Base-by-base conservation (phyloP, 1,140 invertebrate genomes). In the Pseudomyrmex sp. region DNA sequence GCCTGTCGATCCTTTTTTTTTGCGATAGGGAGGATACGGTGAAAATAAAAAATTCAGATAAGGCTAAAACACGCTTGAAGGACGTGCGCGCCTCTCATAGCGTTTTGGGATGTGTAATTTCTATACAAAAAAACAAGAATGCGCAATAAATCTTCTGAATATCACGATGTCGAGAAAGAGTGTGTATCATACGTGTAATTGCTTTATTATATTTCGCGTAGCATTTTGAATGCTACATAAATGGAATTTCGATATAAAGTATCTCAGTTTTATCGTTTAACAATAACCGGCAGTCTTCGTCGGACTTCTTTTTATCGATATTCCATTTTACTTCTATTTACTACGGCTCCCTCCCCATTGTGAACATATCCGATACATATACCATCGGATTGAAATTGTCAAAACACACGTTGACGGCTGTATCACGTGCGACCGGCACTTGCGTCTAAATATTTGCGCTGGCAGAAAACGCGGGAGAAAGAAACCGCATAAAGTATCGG, bases 251-350 rank as follows among this genome's bases (percentile, higher is more conserved):
- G 86, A 85, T 88, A 82, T 80, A 75, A 85, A 85, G 62, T 70
- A 35, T 85, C 72, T 63, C 72, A 83, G 83, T 85, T 88, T 85
- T 85, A 82, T 88, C 87, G 87, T 88, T 88, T 83, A 88, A 88
- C 86, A 85, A 88, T 88, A 35, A 88, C 80, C 86, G 62, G 72
- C 12, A 2, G 12, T 44, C 50, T n/a, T 48, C 66, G n/a, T 35
- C n/a, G 15, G 61, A 26, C 44, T 86, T 44, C 70, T 82, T 52
- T 72, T 66, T 85, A 88, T 88, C 86, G 87, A 88, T 88, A 88
- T 88, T 88, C 83, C 72, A 63, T 77, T 87, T 83, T 83, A 59
- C 63, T 83, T 83, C 50, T 88, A 85, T 88, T 85, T 88, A 83
- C 85, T 83, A 77, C 54, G 59, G 50, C 12, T 48, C 56, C 20